Conservation (phyloP, 2,888 invertebrate genomes). For the Drosophila picticornis region DNA sequence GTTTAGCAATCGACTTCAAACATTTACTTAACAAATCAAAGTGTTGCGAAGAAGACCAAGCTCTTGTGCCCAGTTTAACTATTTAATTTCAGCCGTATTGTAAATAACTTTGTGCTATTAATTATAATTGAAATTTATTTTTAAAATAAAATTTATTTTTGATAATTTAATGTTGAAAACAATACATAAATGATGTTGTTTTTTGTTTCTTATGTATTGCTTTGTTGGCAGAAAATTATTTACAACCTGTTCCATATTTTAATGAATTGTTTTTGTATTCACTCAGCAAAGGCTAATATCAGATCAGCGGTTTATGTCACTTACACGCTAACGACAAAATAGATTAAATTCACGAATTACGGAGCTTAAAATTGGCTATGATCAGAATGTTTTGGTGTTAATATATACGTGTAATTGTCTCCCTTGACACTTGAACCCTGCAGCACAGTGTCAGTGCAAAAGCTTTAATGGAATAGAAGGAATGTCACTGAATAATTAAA, state of each 20-base stretch:
- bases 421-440: background rate
- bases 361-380: background rate
- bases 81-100: too few relatives aligned
- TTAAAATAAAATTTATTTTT: background rate
- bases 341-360: background rate
- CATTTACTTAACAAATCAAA: too few relatives aligned
- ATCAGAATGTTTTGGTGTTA: background rate
- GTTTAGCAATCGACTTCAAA: too few relatives aligned
- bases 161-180: background rate
- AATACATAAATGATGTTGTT: background rate
- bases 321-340: background rate
- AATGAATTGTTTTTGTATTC: background rate
- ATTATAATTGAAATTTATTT: background rate
- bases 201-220: background rate
- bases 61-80: too few relatives aligned
- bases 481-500: constrained; percentile 10
- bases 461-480: background rate
- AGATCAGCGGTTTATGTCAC: background rate
- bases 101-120: too few relatives aligned
- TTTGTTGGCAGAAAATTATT: background rate
- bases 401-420: background rate
- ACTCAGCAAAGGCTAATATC: background rate
- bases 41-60: too few relatives aligned
- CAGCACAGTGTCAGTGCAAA: background rate
- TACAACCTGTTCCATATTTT: background rate